Percentiles rank a stretch among this genome's conserved stretches.
phyloP scores from a whole-genome alignment of 2,797 vertebrate species.

The Poecilia velifera region DNA sequence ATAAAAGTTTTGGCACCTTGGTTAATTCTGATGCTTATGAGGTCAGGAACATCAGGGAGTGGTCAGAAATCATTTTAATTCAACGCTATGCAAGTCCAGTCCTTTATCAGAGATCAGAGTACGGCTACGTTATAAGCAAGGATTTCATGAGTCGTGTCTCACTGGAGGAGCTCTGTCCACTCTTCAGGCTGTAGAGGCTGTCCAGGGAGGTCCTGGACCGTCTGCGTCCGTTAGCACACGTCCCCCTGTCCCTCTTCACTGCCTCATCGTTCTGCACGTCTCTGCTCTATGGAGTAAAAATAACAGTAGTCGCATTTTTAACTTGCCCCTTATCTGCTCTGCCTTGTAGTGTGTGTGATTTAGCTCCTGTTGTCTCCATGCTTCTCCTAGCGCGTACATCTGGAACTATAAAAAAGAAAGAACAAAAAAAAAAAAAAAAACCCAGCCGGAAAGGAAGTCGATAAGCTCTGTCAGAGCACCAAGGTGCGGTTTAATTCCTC shows the following conservation, averaged over 20 bases:
- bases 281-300: conserved; percentile 77
- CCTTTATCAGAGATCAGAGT: no score
- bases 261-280: conserved; percentile 69
- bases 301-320: conserved; percentile 18
- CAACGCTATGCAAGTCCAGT: background rate
- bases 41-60: no score
- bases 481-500: conserved; percentile 53
- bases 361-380: conserved; percentile 1
- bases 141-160: conserved; percentile 70
- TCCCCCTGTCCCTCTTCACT: conserved; percentile 64
- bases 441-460: conserved; percentile 30
- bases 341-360: background rate
- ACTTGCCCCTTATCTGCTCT: background rate
- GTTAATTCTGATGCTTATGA: no score
- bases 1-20: no score
- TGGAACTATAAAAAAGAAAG: background rate
- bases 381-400: conserved; percentile 17
- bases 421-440: no score
- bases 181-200: conserved; percentile 89
- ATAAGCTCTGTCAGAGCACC: conserved; percentile 39
- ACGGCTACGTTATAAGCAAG: background rate
- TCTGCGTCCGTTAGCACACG: conserved; percentile 72
- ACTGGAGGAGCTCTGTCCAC: conserved; percentile 92
- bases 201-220: conserved; percentile 87
- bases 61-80: no score